These are phyloP conservation scores for Colletes latitarsis DNA, from an alignment of 1,140 invertebrate species.

Conservation along the genomic window DNA sequence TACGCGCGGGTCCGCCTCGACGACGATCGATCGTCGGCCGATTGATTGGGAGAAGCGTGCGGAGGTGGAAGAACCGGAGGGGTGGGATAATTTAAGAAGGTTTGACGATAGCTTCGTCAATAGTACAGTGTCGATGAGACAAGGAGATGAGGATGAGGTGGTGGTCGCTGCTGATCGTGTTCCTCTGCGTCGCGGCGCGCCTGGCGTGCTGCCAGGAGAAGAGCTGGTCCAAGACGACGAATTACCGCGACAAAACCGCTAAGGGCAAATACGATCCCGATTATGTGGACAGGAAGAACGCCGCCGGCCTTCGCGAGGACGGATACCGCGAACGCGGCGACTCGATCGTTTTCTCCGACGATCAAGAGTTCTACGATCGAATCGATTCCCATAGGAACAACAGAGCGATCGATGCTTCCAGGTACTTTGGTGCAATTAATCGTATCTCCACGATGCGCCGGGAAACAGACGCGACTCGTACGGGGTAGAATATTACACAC, in stretches of 20 bases:
- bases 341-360: neutral
- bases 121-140: conserved; percentile 67
- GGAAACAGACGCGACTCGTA: too few species aligned
- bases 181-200: conserved; percentile 52
- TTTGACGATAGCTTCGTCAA: conserved; percentile 48
- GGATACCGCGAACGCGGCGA: neutral
- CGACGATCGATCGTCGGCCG: conserved; percentile 26
- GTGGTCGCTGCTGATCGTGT: conserved; percentile 57
- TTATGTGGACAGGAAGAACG: conserved; percentile 29
- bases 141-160: conserved; percentile 70
- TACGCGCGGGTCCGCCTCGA: too few species aligned
- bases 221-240: conserved; percentile 32
- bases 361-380: neutral
- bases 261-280: conserved; percentile 53
- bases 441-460: too few species aligned
- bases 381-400: conserved; percentile 39
- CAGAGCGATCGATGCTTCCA: conserved; percentile 55
- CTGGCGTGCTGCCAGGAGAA: conserved; percentile 47
- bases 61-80: conserved; percentile 31
- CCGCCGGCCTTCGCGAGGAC: neutral
- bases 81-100: conserved; percentile 46
- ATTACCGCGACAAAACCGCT: conserved; percentile 43
- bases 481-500: too few species aligned
- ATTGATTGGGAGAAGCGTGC: conserved; percentile 49
- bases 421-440: conserved; percentile 26